These are phyloP conservation scores for Drosophila melanosoma DNA, from an alignment of 2,888 invertebrate genomes.

Conservation along the genomic window DNA sequence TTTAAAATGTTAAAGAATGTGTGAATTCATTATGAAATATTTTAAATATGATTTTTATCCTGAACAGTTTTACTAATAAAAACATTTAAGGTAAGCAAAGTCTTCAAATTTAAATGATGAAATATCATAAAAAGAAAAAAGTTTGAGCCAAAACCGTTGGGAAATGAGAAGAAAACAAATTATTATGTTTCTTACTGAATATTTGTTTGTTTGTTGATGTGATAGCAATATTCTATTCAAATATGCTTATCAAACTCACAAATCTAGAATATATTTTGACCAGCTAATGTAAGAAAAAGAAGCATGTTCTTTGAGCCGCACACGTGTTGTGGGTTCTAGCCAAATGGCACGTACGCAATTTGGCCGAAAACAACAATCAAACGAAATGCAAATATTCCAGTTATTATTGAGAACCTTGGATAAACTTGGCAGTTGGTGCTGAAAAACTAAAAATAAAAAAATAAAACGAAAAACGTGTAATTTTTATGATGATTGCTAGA, in stretches of 20 bases:
- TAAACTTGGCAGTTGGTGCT: background rate
- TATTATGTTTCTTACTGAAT: background rate
- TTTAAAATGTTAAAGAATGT: background rate
- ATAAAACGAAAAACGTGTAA: slow-evolving; percentile 11
- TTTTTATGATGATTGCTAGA: slow-evolving; percentile 29
- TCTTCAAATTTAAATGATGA: background rate
- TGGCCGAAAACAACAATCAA: slow-evolving; percentile 5
- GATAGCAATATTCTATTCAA: background rate
- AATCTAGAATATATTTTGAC: slow-evolving; percentile 15
- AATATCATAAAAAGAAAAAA: too few relatives aligned
- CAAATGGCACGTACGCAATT: slow-evolving; percentile 15
- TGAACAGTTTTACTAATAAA: background rate
- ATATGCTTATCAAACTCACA: background rate
- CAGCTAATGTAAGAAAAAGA: slow-evolving; percentile 4
- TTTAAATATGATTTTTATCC: background rate
- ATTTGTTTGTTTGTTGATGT: slow-evolving; percentile 8
- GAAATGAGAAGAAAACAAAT: background rate
- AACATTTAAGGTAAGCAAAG: background rate
- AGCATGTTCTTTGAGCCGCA: slow-evolving; percentile 1
- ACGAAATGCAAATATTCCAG: slow-evolving; percentile 3
- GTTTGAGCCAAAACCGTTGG: background rate
- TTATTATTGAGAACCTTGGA: background rate
- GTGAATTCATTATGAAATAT: background rate
- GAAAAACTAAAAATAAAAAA: slow-evolving; percentile 5
- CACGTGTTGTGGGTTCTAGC: slow-evolving; percentile 1